These are phyloP conservation scores for Cerceris ruficornis DNA, from an alignment of 2,888 invertebrate genomes.

Conservation along the genomic window DNA sequence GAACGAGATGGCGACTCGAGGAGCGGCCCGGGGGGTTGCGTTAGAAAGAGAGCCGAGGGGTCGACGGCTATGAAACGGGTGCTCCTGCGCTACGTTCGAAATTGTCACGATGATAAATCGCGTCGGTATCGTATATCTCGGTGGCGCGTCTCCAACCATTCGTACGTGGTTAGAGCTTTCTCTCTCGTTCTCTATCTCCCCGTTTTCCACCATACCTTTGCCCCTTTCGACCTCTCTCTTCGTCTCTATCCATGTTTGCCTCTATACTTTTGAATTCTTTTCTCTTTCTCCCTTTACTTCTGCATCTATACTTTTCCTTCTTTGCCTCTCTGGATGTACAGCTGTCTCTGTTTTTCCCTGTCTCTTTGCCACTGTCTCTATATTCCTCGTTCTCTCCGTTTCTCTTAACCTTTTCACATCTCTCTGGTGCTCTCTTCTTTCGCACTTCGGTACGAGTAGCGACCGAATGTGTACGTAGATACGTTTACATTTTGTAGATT, in stretches of 20 bases:
- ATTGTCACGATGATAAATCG: constrained; percentile 72
- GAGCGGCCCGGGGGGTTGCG: constrained; percentile 10
- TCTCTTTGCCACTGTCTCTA: too few relatives aligned
- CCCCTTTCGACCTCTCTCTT: too few relatives aligned
- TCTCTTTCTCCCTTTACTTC: too few relatives aligned
- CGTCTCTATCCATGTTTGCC: too few relatives aligned
- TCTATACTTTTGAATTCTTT: too few relatives aligned
- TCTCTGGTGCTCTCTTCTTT: constrained; percentile 1
- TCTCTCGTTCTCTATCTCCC: constrained; percentile 5
- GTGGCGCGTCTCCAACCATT: constrained; percentile 52
- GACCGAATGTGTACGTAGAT: constrained; percentile 19
- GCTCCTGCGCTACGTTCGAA: constrained; percentile 52
- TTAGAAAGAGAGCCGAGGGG: constrained; percentile 18
- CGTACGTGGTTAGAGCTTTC: constrained; percentile 48
- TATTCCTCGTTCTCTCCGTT: too few relatives aligned
- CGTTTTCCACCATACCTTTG: too few relatives aligned
- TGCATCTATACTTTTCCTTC: too few relatives aligned
- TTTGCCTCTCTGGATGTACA: too few relatives aligned
- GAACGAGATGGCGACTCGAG: constrained; percentile 41
- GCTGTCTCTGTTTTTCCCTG: too few relatives aligned
- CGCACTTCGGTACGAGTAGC: constrained; percentile 10
- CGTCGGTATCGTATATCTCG: constrained; percentile 60
- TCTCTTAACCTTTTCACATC: not conserved
- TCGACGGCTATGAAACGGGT: constrained; percentile 42
- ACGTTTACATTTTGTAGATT: constrained; percentile 46